phyloP scores from a whole-genome alignment of 2,797 vertebrate species.

The Gobio occitaniae region DNA sequence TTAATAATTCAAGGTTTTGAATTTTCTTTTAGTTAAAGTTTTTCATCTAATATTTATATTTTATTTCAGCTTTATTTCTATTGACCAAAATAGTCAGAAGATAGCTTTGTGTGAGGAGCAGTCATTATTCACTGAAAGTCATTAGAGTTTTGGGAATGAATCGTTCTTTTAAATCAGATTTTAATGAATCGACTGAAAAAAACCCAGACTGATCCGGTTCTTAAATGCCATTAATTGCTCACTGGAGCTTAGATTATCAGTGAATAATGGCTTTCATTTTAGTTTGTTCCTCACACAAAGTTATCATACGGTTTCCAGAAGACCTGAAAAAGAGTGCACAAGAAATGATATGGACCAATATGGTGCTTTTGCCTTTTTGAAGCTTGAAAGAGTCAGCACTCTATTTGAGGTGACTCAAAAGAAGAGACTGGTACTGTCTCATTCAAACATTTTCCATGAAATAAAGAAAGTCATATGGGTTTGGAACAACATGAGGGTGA shows the following conservation, averaged over 20 bases:
- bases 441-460: neutral
- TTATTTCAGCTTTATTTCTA: neutral
- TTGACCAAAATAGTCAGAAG: neutral
- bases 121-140: neutral
- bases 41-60: neutral
- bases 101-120: neutral
- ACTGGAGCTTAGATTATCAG: neutral
- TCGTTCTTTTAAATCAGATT: neutral
- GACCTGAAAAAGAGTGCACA: neutral
- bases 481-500: neutral
- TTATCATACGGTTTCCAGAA: neutral
- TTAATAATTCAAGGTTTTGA: too few species aligned
- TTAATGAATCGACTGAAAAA: neutral
- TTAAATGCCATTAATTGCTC: neutral
- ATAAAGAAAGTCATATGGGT: neutral
- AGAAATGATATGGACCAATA: neutral
- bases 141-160: neutral
- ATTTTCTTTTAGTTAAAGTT: neutral
- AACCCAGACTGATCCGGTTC: neutral
- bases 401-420: neutral
- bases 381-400: neutral
- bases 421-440: neutral
- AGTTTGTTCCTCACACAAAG: slow-evolving; percentile 2
- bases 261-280: slow-evolving; percentile 10
- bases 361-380: neutral